Conservation (phyloP, 2,113 vertebrate genomes). For the Sinosuthora webbiana region DNA sequence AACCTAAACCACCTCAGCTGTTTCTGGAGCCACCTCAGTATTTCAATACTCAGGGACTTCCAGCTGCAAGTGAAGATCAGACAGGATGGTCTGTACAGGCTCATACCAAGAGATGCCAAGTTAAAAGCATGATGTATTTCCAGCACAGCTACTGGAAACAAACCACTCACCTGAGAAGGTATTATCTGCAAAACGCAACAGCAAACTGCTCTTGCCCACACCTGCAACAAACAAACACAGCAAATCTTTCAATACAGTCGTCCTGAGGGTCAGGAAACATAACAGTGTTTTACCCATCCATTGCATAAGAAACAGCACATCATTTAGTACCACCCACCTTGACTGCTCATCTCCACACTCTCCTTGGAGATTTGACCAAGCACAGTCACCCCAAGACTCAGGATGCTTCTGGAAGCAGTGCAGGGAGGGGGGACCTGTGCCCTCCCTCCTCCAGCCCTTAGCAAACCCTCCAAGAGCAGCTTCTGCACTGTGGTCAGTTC, state of each 20-base stretch:
- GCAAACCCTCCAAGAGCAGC: background rate
- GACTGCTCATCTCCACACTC: background rate
- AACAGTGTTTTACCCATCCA: background rate
- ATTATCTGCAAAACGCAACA: constrained; percentile 97
- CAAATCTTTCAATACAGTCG: background rate
- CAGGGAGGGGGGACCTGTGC: background rate
- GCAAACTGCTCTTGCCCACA: constrained; percentile 98
- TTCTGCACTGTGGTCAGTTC: background rate
- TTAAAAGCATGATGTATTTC: background rate
- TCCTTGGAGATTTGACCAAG: background rate
- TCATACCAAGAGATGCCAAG: background rate
- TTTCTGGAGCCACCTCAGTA: background rate
- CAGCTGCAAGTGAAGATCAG: background rate
- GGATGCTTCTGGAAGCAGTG: background rate
- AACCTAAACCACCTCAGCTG: background rate
- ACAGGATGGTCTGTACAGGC: background rate
- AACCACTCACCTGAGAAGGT: constrained; percentile 92
- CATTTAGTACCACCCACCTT: background rate
- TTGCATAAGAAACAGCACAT: background rate
- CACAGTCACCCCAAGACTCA: background rate
- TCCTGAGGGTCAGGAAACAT: background rate
- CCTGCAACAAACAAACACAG: constrained; percentile 74
- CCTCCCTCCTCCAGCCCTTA: background rate
- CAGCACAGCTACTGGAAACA: background rate
- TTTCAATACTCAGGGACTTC: background rate